Conservation (phyloP, 2,113 vertebrate species). For the Phylloscopus trochiloides region DNA sequence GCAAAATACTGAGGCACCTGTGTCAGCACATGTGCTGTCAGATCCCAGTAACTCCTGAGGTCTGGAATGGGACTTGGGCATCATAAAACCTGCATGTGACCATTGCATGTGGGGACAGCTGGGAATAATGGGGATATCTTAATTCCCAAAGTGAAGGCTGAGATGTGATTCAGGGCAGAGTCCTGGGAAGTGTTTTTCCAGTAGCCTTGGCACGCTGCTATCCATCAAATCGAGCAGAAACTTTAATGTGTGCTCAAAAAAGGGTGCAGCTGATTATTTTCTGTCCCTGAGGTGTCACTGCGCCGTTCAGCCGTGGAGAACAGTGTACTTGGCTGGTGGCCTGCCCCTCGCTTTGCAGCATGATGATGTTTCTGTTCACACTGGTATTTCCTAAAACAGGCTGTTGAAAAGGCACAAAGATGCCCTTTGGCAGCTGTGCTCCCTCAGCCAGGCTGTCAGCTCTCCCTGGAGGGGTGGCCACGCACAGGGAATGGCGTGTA, state of each 20-base stretch:
- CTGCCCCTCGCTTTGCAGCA: not conserved
- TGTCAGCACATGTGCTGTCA: rapidly evolving
- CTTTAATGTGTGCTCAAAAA: not conserved
- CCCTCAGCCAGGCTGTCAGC: not conserved
- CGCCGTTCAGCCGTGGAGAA: not conserved
- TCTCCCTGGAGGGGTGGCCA: not conserved
- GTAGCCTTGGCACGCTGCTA: not conserved
- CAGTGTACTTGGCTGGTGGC: not conserved
- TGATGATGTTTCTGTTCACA: not conserved
- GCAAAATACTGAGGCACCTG: not conserved
- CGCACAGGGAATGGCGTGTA: not conserved
- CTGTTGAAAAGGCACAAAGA: not conserved
- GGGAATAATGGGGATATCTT: not conserved
- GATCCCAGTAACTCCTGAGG: not conserved
- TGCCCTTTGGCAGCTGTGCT: not conserved
- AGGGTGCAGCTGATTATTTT: not conserved
- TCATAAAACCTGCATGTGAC: not conserved
- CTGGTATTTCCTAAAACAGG: not conserved
- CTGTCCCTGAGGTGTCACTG: not conserved
- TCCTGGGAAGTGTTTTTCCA: not conserved
- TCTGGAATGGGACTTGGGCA: not conserved
- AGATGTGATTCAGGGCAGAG: not conserved
- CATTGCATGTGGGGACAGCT: not conserved
- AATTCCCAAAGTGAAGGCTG: not conserved
- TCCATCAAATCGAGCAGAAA: not conserved